These are phyloP conservation scores for Tenthredo amoena DNA, from an alignment of 2,888 invertebrate genomes.

Conservation along the genomic window DNA sequence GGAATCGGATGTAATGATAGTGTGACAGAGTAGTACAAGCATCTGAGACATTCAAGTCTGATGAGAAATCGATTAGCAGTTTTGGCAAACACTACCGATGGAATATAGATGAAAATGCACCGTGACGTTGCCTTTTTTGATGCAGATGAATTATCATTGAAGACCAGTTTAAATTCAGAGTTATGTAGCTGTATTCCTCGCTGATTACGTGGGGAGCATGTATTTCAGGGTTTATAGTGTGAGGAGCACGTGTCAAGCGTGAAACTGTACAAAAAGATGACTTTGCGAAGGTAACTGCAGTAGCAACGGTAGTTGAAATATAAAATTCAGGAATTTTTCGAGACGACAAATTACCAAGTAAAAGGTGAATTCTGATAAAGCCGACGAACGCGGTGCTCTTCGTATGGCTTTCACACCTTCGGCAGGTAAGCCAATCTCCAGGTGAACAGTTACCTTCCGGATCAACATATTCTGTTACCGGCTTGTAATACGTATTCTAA, in stretches of 20 bases:
- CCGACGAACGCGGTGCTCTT: not conserved
- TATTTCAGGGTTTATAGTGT: not conserved
- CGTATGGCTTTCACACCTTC: constrained; percentile 20
- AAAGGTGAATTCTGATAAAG: constrained; percentile 33
- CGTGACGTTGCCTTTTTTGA: not conserved
- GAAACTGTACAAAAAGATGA: not conserved
- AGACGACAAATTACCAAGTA: not conserved
- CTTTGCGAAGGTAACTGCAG: not conserved
- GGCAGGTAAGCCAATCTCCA: constrained; percentile 22
- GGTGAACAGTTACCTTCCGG: constrained; percentile 40
- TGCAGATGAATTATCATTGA: not conserved
- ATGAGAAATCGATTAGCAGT: not conserved
- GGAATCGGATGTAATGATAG: no score
- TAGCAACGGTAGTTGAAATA: not conserved
- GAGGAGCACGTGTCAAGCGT: not conserved
- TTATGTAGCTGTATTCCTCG: not conserved
- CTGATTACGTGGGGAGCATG: not conserved
- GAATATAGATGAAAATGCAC: not conserved
- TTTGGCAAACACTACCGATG: not conserved
- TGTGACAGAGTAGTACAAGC: not conserved
- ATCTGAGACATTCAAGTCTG: not conserved
- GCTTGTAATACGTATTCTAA: not conserved
- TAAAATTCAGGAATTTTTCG: not conserved
- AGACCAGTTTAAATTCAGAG: not conserved
- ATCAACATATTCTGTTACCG: constrained; percentile 8